phyloP scores from a whole-genome alignment of 2,888 invertebrate genomes.

The Oscheius sp. region DNA sequence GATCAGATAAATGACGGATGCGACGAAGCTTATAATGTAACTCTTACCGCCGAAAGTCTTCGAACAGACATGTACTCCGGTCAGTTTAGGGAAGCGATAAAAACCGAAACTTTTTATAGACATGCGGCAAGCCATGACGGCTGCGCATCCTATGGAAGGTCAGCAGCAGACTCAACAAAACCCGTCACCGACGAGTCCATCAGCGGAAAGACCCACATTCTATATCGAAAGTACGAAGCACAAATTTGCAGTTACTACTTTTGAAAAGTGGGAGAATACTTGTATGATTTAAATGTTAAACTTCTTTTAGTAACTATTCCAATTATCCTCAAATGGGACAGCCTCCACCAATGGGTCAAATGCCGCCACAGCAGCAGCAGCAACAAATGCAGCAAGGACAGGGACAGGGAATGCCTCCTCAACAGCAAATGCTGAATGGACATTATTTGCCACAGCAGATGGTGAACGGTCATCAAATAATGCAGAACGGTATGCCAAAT shows the following conservation, averaged over 20 bases:
- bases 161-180: slow-evolving; percentile 4
- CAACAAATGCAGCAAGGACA: not conserved
- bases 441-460: too few relatives aligned
- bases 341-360: too few relatives aligned
- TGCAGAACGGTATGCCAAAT: not conserved
- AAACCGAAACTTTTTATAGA: slow-evolving; percentile 29
- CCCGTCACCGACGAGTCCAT: slow-evolving; percentile 37
- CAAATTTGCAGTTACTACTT: slow-evolving; percentile 60
- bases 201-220: slow-evolving; percentile 50
- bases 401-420: slow-evolving; percentile 6
- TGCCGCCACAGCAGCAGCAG: not conserved
- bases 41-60: too few relatives aligned
- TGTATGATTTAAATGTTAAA: not conserved
- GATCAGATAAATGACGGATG: slow-evolving; percentile 54
- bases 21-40: slow-evolving; percentile 67
- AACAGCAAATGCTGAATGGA: slow-evolving; percentile 17
- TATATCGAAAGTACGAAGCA: slow-evolving; percentile 59
- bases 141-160: slow-evolving; percentile 26
- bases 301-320: not conserved
- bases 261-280: slow-evolving; percentile 21
- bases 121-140: slow-evolving; percentile 52
- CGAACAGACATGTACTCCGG: slow-evolving; percentile 65
- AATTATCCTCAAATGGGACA: slow-evolving; percentile 13
- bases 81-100: slow-evolving; percentile 23
- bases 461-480: not conserved